A percentile compares a stretch with the other conserved stretches of the same genome.
These are phyloP conservation scores for Adineta ricciae DNA, from an alignment of 2,888 invertebrate species.

Conservation along the genomic window DNA sequence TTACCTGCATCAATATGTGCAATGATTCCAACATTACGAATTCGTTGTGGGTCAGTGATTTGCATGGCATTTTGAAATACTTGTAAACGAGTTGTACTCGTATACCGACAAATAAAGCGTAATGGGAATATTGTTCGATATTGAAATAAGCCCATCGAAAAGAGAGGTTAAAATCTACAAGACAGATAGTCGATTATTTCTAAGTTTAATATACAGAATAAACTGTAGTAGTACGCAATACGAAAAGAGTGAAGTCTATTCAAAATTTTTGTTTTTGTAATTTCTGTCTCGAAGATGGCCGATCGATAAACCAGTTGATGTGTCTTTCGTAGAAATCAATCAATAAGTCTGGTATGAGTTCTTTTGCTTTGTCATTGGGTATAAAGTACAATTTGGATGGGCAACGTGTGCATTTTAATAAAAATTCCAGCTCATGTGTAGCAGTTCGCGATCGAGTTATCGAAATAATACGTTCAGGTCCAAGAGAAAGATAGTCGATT, in stretches of 20 bases:
- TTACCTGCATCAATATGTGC: constrained; percentile 49
- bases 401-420: not conserved
- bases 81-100: not conserved
- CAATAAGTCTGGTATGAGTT: not conserved
- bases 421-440: not conserved
- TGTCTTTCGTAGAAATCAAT: constrained; percentile 17
- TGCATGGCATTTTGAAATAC: constrained; percentile 3
- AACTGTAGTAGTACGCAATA: not conserved
- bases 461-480: not conserved
- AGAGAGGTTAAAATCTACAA: too few relatives aligned
- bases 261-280: not conserved
- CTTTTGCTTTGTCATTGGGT: not conserved
- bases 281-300: not conserved
- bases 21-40: constrained; percentile 48
- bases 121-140: not conserved
- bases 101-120: not conserved
- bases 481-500: not conserved
- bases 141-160: not conserved
- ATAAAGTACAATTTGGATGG: not conserved
- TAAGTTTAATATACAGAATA: not conserved
- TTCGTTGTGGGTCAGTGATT: not conserved
- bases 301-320: constrained; percentile 11
- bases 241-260: not conserved
- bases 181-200: not conserved
- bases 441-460: not conserved